Base-by-base conservation (phyloP, 1,140 invertebrate genomes). In the Trissolcus basalis region DNA sequence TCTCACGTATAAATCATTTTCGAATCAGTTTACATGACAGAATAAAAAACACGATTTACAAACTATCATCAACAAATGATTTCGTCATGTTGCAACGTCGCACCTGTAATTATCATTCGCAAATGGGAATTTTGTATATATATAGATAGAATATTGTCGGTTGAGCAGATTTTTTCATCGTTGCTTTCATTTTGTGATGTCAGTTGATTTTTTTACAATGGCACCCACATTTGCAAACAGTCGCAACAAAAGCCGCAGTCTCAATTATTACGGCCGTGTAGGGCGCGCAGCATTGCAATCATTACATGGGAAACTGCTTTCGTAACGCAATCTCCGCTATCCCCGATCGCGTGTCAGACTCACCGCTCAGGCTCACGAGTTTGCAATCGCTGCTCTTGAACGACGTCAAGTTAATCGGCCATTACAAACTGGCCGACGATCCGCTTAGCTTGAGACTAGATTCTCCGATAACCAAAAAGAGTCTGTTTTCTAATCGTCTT, bases 261-360 rank as follows among this genome's bases (percentile, higher is more conserved):
- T 59, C 56, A 71, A 63, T 63, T 71, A 53, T 35, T 58, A 70
- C 39, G 45, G 49, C 67, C 56, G 67, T 61, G 56, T 61, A 61
- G 36, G 67, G 67, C 11, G 12, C 36, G 51, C n/a, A 41, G 16
- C 56, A 54, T 53, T 47, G 69, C 60, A 60, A 72, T 71, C 59
- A 70, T 51, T 32, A 39, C 41, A 60, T 61, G 68, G 53, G 47
- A 72, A 64, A 72, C 39, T 58, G 59, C 49, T 69, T 69, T 69
- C 50, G 65, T 12, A 60, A 69, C 44, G 11, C 51, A 55, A 36
- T 48, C 48, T 33, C 48, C 33, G 60, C 61, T 59, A 55, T 43
- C 19, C 48, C 48, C 48, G 55, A 67, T 54, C 39, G 36, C 49
- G 47, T 47, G 54, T 58, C 32, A 47, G 4, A 27, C 35, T 16